Percentiles rank a stretch among this genome's conserved stretches.
Conservation (phyloP, 2,797 vertebrate species). For the Chiropotes sagulatus region DNA sequence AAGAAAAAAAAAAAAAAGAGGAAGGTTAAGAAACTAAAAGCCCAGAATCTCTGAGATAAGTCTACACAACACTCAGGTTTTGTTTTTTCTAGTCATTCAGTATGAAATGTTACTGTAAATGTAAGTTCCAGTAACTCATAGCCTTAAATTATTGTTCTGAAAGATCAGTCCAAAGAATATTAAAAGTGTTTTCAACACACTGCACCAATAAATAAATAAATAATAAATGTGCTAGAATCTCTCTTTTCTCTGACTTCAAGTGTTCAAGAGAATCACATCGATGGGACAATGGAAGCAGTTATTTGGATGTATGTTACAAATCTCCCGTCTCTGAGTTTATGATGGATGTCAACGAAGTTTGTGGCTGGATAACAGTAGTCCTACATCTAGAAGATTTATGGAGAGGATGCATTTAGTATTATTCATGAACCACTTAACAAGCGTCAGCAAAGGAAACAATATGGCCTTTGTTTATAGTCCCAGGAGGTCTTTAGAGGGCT, state of each 20-base stretch:
- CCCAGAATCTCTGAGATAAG: background rate
- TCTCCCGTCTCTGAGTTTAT: conserved; percentile 56
- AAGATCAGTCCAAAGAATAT: background rate
- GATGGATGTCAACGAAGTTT: conserved; percentile 64
- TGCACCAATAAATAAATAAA: background rate
- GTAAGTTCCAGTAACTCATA: background rate
- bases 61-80: background rate
- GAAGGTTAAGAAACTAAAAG: background rate
- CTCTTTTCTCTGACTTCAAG: background rate
- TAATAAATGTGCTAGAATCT: background rate
- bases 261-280: background rate
- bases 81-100: background rate
- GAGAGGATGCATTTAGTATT: conserved; percentile 69
- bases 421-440: conserved; percentile 71
- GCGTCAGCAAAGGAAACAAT: conserved; percentile 70
- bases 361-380: conserved; percentile 59
- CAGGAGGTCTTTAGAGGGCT: conserved; percentile 72
- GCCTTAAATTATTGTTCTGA: conserved; percentile 25
- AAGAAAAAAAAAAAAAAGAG: background rate
- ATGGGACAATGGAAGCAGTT: conserved; percentile 23
- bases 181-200: conserved; percentile 20
- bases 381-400: conserved; percentile 69
- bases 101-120: conserved; percentile 12
- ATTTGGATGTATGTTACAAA: conserved; percentile 54
- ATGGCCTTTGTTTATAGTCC: conserved; percentile 77